Evolutionary conservation across 2,113 vertebrate species (phyloP), one percentile per base, ranked within the genome.

Genomic region (Lagopus muta): DNA sequence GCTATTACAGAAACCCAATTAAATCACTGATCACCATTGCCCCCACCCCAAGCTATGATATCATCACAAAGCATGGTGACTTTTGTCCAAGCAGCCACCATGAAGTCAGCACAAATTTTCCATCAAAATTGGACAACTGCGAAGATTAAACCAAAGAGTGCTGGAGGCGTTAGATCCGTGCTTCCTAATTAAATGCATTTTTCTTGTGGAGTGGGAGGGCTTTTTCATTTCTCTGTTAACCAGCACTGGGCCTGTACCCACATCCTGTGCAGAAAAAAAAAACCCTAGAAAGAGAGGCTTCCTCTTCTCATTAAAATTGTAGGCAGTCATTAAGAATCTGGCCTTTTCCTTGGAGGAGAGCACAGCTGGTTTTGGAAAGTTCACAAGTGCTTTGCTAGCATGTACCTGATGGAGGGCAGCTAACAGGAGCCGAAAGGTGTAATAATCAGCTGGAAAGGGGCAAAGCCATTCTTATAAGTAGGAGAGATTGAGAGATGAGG

Each of bases 1-100:
- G 84, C 96, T 90, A 96, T 94, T 94, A 88, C 65, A 69, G 89
- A 92, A 94, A 76, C 62, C 42, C 95, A 95, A 97, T 97, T 90
- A 96, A 95, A 96, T 96, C 70, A 86, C 82, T 90, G 61, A 64
- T 96, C 45, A 60, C 75, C 61, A 24, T 89, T 82, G 58, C 64
- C 74, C 65, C 8, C 5, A 2, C 42, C 52, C 34, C 36, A 52
- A 38, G 86, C 75, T 54, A 85, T 52, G 81, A 93, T 94, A 95
- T 66, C 80, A 62, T 86, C 72, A 17, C 92, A 82, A 93, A 64
- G 60, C 17, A 70, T 86, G 86, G 92, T 65, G 91, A 73, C 92
- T 94, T 97, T 87, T 92, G 95, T 90, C 81, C 87, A 87, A 87
- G 93, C 93, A 93, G 89, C 84, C 88, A 96, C 92, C 72, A 84